phyloP scores from a whole-genome alignment of 2,888 invertebrate species.

The Creontiades dilutus region DNA sequence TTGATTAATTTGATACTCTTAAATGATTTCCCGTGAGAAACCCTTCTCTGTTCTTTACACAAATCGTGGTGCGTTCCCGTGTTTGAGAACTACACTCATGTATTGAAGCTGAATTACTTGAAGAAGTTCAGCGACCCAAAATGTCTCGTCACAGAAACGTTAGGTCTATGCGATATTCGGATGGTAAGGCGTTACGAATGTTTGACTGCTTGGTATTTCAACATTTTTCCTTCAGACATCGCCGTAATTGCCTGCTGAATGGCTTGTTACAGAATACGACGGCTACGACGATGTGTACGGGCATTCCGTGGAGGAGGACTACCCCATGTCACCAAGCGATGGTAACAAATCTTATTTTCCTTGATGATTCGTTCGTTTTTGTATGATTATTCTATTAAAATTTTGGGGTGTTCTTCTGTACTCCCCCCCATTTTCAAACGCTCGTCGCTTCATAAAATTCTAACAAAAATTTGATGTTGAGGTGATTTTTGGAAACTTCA shows the following conservation, averaged over 20 bases:
- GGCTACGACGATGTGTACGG: slow-evolving; percentile 95
- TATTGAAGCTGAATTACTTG: not conserved
- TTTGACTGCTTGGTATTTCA: not conserved
- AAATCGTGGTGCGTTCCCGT: not conserved
- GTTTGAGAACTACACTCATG: not conserved
- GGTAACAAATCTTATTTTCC: slow-evolving; percentile 77
- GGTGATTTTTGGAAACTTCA: too few species aligned
- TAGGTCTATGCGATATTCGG: slow-evolving; percentile 90
- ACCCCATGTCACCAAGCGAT: slow-evolving; percentile 93
- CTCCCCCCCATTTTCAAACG: too few species aligned
- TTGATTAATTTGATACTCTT: not conserved
- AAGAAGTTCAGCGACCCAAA: slow-evolving; percentile 64
- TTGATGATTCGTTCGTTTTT: too few species aligned
- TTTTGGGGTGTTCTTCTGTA: too few species aligned
- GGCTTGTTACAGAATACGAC: slow-evolving; percentile 87
- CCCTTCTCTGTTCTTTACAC: not conserved
- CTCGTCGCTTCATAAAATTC: too few species aligned
- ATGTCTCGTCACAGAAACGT: slow-evolving; percentile 95
- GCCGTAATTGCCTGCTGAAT: not conserved
- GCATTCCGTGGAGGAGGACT: slow-evolving; percentile 95
- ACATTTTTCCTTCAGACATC: not conserved
- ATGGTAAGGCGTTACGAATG: slow-evolving; percentile 80
- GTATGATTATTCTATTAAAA: too few species aligned
- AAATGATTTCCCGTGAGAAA: not conserved
- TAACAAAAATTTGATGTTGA: too few species aligned